phyloP scores from a whole-genome alignment of 2,797 vertebrate genomes.

The Onychomys torridus region DNA sequence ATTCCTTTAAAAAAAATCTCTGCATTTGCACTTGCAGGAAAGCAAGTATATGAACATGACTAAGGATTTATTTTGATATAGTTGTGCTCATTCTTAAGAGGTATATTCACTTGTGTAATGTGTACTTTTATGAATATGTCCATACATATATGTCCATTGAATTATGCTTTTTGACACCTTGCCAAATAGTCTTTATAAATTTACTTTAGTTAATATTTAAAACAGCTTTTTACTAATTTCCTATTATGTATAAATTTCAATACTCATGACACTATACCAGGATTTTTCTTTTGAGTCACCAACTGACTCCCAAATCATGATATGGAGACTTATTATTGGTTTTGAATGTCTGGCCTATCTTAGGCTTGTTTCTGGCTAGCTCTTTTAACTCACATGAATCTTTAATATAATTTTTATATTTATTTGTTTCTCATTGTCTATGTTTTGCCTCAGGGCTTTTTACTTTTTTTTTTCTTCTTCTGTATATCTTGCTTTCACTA shows the following conservation, averaged over 20 bases:
- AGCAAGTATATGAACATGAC: background rate
- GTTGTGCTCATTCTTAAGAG: background rate
- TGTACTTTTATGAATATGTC: background rate
- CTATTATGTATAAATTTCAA: background rate
- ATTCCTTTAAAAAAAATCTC: background rate
- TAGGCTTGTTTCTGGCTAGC: background rate
- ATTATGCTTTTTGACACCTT: background rate
- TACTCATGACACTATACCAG: background rate
- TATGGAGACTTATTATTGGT: background rate
- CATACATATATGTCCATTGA: background rate
- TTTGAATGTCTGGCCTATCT: background rate
- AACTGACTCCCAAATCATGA: background rate
- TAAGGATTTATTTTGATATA: background rate
- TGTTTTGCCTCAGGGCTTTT: background rate
- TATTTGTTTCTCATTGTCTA: background rate
- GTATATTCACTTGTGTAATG: background rate
- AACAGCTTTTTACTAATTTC: background rate
- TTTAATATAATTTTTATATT: background rate
- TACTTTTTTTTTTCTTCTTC: background rate
- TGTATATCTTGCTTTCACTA: background rate
- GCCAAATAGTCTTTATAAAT: background rate
- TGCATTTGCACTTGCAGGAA: background rate
- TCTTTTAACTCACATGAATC: background rate
- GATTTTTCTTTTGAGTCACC: background rate
- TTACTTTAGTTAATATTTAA: conserved; percentile 24